Evolutionary conservation across 1,140 invertebrate species (phyloP), one percentile per base, ranked within the genome.

Genomic region (Cyclargus thomasi): DNA sequence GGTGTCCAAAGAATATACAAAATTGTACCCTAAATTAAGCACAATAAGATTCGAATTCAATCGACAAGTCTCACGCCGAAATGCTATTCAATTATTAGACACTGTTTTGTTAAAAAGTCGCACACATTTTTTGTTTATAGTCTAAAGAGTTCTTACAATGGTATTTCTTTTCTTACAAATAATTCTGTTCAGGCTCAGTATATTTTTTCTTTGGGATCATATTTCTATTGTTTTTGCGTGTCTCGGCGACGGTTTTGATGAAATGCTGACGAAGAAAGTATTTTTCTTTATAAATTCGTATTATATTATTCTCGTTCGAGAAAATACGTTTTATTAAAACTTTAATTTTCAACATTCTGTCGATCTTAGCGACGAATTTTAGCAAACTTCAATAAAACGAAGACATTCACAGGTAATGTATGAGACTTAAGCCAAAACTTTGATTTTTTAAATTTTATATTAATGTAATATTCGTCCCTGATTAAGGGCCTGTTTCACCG

Each of bases 61-160:
- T 5, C 10, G 20, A 20, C 55, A 8, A 0, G 2, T 20, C 7
- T 2, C 17, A 21, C 18, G 11, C 17, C 55, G 5, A 59, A 59
- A 59, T 21, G 18, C 18, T 59, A 59, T 59, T 59, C 55, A 59
- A 59, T 59, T 59, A 59, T 59, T 59, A 59, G 55, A 59, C 55
- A 59, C 20, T 11, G 55, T 59, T 20, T 11, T 59, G 55, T 59
- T 22, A 59, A 59, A 59, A 59, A 55, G 53, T 20, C 20, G 55
- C 17, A 59, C 18, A 59, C 55, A 59, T 20, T 21, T 20, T 59
- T 59, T 59, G 18, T 55, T 59, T 59, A 47, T 47, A 47, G 14
- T 47, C 39, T 47, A 8, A 14, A 47, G 39, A 47, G 39, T 47
- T 47, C 39, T 47, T 47, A 14, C 39, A 47, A 47, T 47, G 39